These are phyloP conservation scores for Anas platyrhynchos DNA, from an alignment of 2,113 vertebrate species.

Conservation along the genomic window DNA sequence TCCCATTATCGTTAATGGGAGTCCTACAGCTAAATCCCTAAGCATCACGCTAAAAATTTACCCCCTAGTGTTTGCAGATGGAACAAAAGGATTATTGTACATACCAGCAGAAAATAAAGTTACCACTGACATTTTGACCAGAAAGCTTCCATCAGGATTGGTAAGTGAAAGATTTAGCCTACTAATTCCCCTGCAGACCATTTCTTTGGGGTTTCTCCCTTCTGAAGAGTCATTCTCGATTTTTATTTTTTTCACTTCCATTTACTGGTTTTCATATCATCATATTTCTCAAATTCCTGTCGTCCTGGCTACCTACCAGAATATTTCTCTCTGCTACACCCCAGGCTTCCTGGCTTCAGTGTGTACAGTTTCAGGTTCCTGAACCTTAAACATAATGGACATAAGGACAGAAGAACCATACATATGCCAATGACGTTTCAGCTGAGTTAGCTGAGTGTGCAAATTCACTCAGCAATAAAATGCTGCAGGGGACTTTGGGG, in stretches of 20 bases:
- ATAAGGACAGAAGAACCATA: constrained; percentile 3
- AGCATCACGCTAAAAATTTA: constrained; percentile 77
- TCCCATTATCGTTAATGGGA: constrained; percentile 81
- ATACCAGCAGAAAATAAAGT: constrained; percentile 75
- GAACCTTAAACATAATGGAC: constrained; percentile 22
- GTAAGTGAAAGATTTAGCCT: constrained; percentile 48
- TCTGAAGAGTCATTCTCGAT: neutral
- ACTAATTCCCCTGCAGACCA: neutral
- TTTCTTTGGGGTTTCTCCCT: neutral
- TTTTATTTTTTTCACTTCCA: constrained; percentile 29
- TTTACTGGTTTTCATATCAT: neutral
- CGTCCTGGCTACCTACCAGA: constrained; percentile 46
- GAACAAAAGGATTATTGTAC: constrained; percentile 78
- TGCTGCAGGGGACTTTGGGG: constrained; percentile 18
- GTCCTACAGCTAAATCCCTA: constrained; percentile 78
- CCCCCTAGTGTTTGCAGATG: constrained; percentile 83
- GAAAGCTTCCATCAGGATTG: constrained; percentile 40
- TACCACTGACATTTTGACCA: constrained; percentile 74
- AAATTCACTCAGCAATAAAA: constrained; percentile 48
- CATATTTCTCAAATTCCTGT: constrained; percentile 21
- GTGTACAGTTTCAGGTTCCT: neutral
- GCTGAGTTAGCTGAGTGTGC: constrained; percentile 16
- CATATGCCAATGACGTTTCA: constrained; percentile 5
- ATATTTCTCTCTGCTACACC: neutral
- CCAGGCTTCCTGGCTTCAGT: constrained; percentile 7